Evolutionary conservation across 2,888 invertebrate species (phyloP).

Genomic region (Ophioninae sp.): DNA sequence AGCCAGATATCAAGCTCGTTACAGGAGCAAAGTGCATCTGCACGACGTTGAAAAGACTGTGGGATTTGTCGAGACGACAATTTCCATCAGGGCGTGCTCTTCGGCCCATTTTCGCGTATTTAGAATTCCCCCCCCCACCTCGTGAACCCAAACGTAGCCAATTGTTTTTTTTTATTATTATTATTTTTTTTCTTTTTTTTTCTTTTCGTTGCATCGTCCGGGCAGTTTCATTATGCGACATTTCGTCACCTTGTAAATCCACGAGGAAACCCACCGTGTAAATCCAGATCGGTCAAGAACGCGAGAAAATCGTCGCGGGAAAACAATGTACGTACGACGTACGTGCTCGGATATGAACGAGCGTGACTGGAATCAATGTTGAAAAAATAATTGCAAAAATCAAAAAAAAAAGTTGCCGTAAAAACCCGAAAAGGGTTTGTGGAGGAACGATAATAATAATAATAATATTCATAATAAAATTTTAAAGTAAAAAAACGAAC

Average conservation of each 20-base stretch:
- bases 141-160: too few species aligned
- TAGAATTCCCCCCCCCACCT: background rate
- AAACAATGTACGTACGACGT: constrained; percentile 21
- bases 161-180: too few species aligned
- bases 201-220: constrained; percentile 11
- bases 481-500: too few species aligned
- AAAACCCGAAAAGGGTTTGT: too few species aligned
- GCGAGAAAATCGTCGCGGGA: constrained; percentile 34
- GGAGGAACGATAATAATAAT: too few species aligned
- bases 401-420: too few species aligned
- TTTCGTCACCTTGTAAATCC: constrained; percentile 56
- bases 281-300: constrained; percentile 45
- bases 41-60: constrained; percentile 12
- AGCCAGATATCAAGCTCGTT: background rate
- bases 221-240: constrained; percentile 45
- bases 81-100: constrained; percentile 26
- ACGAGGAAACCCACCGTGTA: background rate
- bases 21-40: background rate
- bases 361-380: background rate
- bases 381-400: too few species aligned
- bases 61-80: constrained; percentile 20
- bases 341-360: background rate
- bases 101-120: background rate
- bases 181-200: too few species aligned
- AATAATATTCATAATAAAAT: too few species aligned